A percentile compares a stretch with the other conserved stretches of the same genome.
Evolutionary conservation across 2,888 invertebrate genomes (phyloP).

Genomic region (Drosophila neonasuta): DNA sequence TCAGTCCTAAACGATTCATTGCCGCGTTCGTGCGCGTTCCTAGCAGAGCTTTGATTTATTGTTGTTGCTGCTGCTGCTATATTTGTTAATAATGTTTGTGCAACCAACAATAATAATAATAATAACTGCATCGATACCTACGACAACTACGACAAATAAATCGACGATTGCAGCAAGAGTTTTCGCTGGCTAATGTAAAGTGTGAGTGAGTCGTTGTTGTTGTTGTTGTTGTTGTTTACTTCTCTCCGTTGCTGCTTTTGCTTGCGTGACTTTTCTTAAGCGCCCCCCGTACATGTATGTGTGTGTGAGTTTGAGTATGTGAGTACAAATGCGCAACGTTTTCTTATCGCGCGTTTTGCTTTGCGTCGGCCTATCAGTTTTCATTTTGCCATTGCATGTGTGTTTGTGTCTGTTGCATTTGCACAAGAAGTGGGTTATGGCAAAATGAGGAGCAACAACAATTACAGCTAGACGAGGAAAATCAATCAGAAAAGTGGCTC

Average conservation of each 20-base stretch:
- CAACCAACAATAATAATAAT: conserved; percentile 41
- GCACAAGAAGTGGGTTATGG: conserved; percentile 72
- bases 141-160: conserved; percentile 31
- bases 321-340: conserved; percentile 68
- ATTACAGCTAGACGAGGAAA: conserved; percentile 39
- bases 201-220: conserved; percentile 40
- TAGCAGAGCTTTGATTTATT: conserved; percentile 46
- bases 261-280: conserved; percentile 55
- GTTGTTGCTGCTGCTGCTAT: conserved; percentile 38
- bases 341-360: conserved; percentile 64
- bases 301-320: background rate
- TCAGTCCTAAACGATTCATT: conserved; percentile 64
- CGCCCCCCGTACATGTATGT: conserved; percentile 25
- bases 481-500: conserved; percentile 60
- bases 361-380: conserved; percentile 54
- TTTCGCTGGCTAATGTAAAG: conserved; percentile 56
- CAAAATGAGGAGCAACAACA: conserved; percentile 55
- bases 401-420: conserved; percentile 52
- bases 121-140: conserved; percentile 25
- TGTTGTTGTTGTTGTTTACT: conserved; percentile 14
- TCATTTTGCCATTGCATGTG: conserved; percentile 30
- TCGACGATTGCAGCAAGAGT: conserved; percentile 47
- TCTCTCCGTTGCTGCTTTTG: conserved; percentile 12
- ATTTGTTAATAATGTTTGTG: conserved; percentile 69
- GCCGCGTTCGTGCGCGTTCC: conserved; percentile 63